Percentiles rank a stretch among this genome's conserved stretches.
phyloP scores from a whole-genome alignment of 2,888 invertebrate genomes.

The Harpalus rubripes region DNA sequence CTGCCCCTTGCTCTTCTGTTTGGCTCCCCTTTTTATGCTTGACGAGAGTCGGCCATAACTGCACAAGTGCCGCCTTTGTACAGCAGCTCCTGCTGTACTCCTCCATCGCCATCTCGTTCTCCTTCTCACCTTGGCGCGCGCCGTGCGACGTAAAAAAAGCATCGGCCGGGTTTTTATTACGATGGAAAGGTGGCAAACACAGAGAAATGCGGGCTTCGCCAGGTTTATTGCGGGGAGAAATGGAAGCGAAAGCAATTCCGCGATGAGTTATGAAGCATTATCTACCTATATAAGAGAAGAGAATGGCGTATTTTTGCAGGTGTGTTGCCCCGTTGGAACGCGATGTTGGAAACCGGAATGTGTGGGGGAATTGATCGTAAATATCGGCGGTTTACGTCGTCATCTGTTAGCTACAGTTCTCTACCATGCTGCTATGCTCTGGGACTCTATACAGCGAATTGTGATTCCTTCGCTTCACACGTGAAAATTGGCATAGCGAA shows the following conservation, averaged over 20 bases:
- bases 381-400: constrained; percentile 77
- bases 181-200: constrained; percentile 73
- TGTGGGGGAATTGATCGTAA: constrained; percentile 77
- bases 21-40: constrained; percentile 69
- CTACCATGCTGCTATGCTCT: not conserved
- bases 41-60: constrained; percentile 70
- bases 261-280: constrained; percentile 78
- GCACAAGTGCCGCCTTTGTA: constrained; percentile 66
- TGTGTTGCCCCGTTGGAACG: constrained; percentile 74
- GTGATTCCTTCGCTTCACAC: constrained; percentile 58
- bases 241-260: constrained; percentile 77
- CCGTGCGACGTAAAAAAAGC: constrained; percentile 61
- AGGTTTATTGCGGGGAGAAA: constrained; percentile 77
- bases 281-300: constrained; percentile 77
- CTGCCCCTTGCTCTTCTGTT: constrained; percentile 18
- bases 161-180: constrained; percentile 63
- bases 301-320: constrained; percentile 77
- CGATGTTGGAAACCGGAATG: constrained; percentile 73
- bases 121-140: constrained; percentile 28
- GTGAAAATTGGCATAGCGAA: constrained; percentile 66
- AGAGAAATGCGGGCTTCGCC: constrained; percentile 74
- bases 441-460: constrained; percentile 15
- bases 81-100: not conserved
- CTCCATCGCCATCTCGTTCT: constrained; percentile 17
- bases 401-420: constrained; percentile 76